Evolutionary conservation across 2,113 vertebrate genomes (phyloP), one percentile per base, ranked within the genome.

Genomic region (Martes martes): DNA sequence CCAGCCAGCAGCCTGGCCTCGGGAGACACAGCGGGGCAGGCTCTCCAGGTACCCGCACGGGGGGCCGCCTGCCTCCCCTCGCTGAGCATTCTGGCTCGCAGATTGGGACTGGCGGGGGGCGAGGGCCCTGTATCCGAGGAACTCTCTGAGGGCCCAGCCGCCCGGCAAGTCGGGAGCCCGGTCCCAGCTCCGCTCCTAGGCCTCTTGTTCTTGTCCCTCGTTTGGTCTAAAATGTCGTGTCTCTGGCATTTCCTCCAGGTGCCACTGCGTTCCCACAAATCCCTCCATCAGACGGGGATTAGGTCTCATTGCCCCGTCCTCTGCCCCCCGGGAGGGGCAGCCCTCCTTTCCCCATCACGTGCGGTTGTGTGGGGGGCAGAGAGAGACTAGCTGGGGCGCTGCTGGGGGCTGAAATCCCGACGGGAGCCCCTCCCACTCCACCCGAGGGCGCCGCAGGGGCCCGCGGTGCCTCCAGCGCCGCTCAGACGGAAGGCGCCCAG

Each of bases 21-120:
- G 15, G 33, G 33, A 69, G 57, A 69, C 26, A 10, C 1, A 11
- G 28, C 33, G 24, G 6, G 36, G 11, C 18, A 1, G 45, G 23
- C 13, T 47, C 18, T 24, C 69, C n/a, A 42, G 33, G 85, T 23
- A 0, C 0, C 1, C 11, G 23, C 39, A 14, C 11, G 57, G 11
- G 23, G n/a, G 39, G 73, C 24, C 0, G 23, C 39, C 52, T 26
- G 57, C 65, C 18, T 74, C 36, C 11, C 0, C 11, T 55, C 11
- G 0, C 39, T 5, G 28, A 69, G 52, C 33, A 18, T 83, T n/a
- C 73, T 33, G 86, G 24, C 18, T 3, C 42, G 26, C 8, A 11
- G 50, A 16, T 52, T 21, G 13, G n/a, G 26, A 6, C 50, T 23
- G 33, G 50, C 57, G 21, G 10, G 82, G 82, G 61, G 61, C 11